Evolutionary conservation across 2,888 invertebrate species (phyloP).

Genomic region (Endotricha flammealis): DNA sequence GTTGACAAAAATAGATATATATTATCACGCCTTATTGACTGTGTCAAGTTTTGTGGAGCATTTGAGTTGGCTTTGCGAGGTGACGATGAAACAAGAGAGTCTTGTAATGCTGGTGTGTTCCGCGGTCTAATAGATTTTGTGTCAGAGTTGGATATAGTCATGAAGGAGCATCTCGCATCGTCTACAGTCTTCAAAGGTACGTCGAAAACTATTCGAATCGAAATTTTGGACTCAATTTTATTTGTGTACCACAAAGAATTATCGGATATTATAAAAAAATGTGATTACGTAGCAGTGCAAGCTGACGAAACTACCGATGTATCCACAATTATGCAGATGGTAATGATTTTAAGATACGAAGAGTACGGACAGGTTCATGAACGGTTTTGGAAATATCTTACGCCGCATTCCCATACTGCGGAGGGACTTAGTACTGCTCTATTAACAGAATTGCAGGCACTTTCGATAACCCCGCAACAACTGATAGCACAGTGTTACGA

Average conservation of each 20-base stretch:
- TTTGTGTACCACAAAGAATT: neutral
- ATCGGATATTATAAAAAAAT: neutral
- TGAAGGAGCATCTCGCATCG: neutral
- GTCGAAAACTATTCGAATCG: neutral
- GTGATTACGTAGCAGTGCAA: neutral
- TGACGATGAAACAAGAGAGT: conserved; percentile 25
- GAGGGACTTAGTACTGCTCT: neutral
- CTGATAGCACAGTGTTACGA: neutral
- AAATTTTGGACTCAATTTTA: neutral
- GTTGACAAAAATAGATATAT: conserved; percentile 23
- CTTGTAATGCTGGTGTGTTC: too few species aligned
- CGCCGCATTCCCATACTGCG: neutral
- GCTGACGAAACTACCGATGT: neutral
- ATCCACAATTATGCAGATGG: neutral
- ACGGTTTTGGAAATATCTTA: neutral
- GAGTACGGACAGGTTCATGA: neutral
- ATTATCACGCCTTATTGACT: conserved; percentile 30
- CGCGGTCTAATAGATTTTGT: neutral
- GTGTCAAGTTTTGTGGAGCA: conserved; percentile 35
- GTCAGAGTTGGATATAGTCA: neutral
- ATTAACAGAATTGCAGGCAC: neutral
- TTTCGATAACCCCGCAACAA: neutral
- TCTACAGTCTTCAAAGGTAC: neutral
- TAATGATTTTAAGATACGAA: neutral
- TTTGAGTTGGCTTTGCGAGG: conserved; percentile 34